These are phyloP conservation scores for Heliconius aoede DNA, from an alignment of 2,888 invertebrate genomes.

Conservation along the genomic window DNA sequence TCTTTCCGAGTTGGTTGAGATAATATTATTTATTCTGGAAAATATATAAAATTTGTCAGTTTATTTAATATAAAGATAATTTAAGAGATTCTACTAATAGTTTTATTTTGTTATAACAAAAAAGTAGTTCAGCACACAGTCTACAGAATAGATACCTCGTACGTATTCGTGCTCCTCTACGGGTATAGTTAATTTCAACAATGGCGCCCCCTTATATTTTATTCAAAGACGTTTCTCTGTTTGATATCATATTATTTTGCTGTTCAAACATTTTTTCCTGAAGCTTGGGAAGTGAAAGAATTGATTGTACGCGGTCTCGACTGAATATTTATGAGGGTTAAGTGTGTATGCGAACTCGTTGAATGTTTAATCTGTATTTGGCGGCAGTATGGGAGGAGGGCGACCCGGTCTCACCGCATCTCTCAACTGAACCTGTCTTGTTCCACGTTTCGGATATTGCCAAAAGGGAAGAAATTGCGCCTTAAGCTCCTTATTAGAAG, in stretches of 20 bases:
- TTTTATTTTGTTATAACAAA: neutral
- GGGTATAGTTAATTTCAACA: constrained; percentile 44
- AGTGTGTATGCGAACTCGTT: constrained; percentile 81
- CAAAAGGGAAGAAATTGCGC: neutral
- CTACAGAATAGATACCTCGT: constrained; percentile 18
- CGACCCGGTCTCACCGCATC: constrained; percentile 48
- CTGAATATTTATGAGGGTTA: constrained; percentile 83
- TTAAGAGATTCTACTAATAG: neutral
- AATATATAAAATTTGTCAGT: neutral
- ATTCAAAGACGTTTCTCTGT: constrained; percentile 69
- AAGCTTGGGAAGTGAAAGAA: constrained; percentile 68
- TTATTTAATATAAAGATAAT: neutral
- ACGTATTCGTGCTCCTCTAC: constrained; percentile 31
- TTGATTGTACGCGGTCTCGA: constrained; percentile 78
- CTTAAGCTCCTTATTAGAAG: neutral
- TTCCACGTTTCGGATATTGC: constrained; percentile 20
- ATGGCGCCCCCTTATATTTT: constrained; percentile 60
- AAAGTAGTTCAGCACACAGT: neutral
- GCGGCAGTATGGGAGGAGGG: constrained; percentile 56
- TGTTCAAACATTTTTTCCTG: constrained; percentile 77
- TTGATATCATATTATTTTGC: constrained; percentile 75
- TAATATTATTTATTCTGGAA: neutral
- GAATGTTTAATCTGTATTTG: constrained; percentile 82
- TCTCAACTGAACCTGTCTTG: constrained; percentile 40
- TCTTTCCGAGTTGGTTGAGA: too few species aligned